Evolutionary conservation across 2,797 vertebrate species (phyloP), one percentile per base, ranked within the genome.

Genomic region (Acridotheres tristis): DNA sequence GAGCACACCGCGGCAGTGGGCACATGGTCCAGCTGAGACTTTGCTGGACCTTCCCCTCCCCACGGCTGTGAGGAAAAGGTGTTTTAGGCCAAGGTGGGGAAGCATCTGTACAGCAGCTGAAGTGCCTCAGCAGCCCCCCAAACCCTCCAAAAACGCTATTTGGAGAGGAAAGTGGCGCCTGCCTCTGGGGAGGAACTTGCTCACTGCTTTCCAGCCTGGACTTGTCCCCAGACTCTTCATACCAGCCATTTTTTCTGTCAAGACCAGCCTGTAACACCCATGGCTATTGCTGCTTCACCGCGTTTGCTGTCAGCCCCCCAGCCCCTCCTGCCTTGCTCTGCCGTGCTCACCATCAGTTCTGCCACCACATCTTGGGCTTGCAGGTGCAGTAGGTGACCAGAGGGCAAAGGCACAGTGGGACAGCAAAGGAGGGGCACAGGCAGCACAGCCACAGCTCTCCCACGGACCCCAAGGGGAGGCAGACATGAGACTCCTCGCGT

Each of bases 221-320:
- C 96, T 95, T 96, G 96, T 95, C 91, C 92, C 75, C 88, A 83
- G 74, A 38, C 51, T 89, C 81, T 58, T 94, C 95, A 96, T 96
- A 89, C 95, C 95, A 96, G 84, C 84, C 81, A 85, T 92, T 96
- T 96, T 96, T 93, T 59, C 71, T 90, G 74, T 66, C 0, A 51
- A 90, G 74, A 88, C 51, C 79, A 95, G 93, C 65, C 79, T 57
- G n/a, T 26, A 96, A n/a, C 16, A 8, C 67, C 42, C 45, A 12
- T 4, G 2, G 53, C 88, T 83, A 22, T 1, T 62, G 34, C 73
- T 84, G 69, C 66, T 75, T 17, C 2, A 2, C 59, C 0, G 1
- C 0, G 0, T 32, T 43, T 59, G 80, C 57, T 2, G 3, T 19
- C 58, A 55, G 66, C 18, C 13, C 45, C 67, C 17, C 0, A 0